These are phyloP conservation scores for Glomeris maerens DNA, from an alignment of 1,140 invertebrate species.

Conservation along the genomic window DNA sequence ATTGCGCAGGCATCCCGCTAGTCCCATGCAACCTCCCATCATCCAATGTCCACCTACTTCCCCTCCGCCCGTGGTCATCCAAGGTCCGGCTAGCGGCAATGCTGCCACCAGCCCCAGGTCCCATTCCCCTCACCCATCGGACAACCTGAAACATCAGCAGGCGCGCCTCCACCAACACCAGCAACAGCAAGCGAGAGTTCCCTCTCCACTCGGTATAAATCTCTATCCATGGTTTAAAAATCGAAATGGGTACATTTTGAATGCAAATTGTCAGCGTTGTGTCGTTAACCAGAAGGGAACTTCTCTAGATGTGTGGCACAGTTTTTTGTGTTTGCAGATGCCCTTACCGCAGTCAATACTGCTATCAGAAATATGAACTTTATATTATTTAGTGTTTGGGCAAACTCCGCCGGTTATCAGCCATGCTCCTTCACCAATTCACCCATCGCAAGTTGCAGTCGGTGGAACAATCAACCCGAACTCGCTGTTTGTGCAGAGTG, in stretches of 20 bases:
- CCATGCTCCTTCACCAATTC: conserved; percentile 33
- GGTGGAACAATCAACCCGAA: conserved; percentile 16
- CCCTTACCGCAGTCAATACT: not conserved
- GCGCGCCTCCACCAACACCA: conserved; percentile 22
- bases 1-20: conserved; percentile 26
- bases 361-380: not conserved
- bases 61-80: conserved; percentile 18
- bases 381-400: conserved; percentile 30
- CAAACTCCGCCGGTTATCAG: conserved; percentile 33
- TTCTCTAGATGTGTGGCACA: not conserved
- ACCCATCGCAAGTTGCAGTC: conserved; percentile 24
- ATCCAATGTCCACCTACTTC: conserved; percentile 18
- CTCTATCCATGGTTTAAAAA: not conserved
- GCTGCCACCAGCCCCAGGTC: conserved; percentile 24
- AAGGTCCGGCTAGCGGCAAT: not conserved
- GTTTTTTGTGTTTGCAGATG: not conserved
- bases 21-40: conserved; percentile 25
- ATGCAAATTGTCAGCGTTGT: too few relatives aligned
- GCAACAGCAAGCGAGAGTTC: conserved; percentile 25
- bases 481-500: conserved; percentile 20
- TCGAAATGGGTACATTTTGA: too few relatives aligned
- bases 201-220: conserved; percentile 31
- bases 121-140: conserved; percentile 17
- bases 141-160: too few relatives aligned
- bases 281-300: too few relatives aligned